Evolutionary conservation across 2,113 vertebrate species (phyloP).

Genomic region (Buteo buteo): DNA sequence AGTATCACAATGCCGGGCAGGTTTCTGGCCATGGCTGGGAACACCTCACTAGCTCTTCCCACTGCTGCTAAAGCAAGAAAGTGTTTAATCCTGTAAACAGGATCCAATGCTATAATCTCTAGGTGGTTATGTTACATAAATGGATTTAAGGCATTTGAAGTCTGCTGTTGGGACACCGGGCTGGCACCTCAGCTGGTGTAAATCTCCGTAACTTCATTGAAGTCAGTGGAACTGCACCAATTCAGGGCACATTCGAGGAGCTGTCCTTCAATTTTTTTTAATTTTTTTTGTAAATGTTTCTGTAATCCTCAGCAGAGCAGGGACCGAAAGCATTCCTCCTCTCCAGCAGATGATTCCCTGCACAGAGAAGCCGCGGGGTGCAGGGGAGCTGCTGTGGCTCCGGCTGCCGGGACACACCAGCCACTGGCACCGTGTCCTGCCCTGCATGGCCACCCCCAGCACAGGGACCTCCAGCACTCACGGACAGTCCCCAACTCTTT

Average conservation of each 20-base stretch:
- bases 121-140: not conserved
- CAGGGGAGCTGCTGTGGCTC: not conserved
- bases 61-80: not conserved
- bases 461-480: not conserved
- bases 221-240: not conserved
- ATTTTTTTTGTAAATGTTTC: not conserved
- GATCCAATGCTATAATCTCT: not conserved
- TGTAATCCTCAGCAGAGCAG: not conserved
- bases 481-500: fast-evolving
- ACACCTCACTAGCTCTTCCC: not conserved
- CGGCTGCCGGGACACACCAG: not conserved
- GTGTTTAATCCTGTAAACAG: not conserved
- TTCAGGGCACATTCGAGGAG: not conserved
- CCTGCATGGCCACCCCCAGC: not conserved
- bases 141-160: not conserved
- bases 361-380: not conserved
- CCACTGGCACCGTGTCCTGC: fast-evolving
- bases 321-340: not conserved
- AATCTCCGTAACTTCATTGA: not conserved
- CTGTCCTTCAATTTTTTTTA: not conserved
- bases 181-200: not conserved
- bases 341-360: fast-evolving
- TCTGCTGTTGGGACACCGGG: not conserved
- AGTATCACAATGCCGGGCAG: not conserved
- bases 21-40: not conserved